Evolutionary conservation across 2,888 invertebrate species (phyloP).

Genomic region (Brenthis ino): DNA sequence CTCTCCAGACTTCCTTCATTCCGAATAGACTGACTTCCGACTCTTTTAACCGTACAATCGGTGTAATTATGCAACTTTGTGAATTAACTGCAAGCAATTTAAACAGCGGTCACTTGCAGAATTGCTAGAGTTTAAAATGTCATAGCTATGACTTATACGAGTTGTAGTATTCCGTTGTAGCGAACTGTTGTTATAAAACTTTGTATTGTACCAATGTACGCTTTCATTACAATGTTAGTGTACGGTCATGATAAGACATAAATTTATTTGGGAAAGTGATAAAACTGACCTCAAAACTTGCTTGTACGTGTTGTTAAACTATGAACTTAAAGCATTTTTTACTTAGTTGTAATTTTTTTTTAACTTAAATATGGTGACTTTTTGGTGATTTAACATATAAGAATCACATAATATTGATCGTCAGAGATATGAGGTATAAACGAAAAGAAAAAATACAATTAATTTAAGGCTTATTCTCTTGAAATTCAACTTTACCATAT

Average conservation of each 20-base stretch:
- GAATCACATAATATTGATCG: too few relatives aligned
- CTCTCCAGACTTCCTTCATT: neutral
- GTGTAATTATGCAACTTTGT: constrained; percentile 26
- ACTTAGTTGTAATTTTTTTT: too few relatives aligned
- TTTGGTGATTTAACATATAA: too few relatives aligned
- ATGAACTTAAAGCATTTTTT: too few relatives aligned
- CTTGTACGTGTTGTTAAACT: neutral
- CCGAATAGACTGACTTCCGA: neutral
- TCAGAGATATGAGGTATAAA: too few relatives aligned
- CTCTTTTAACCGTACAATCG: constrained; percentile 12
- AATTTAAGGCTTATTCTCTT: too few relatives aligned
- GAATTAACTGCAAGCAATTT: constrained; percentile 22
- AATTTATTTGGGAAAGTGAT: neutral
- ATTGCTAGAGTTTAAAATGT: constrained; percentile 19
- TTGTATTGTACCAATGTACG: neutral
- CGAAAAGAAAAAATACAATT: too few relatives aligned
- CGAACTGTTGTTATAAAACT: neutral
- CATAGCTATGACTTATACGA: constrained; percentile 19
- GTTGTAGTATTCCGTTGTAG: neutral
- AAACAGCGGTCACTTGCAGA: constrained; percentile 26
- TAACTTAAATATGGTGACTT: too few relatives aligned
- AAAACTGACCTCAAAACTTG: too few relatives aligned
- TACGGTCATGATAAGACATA: too few relatives aligned
- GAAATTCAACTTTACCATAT: too few relatives aligned
- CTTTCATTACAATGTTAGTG: neutral